phyloP scores from a whole-genome alignment of 2,113 vertebrate genomes.

The Cyphomyrus plagiostoma region DNA sequence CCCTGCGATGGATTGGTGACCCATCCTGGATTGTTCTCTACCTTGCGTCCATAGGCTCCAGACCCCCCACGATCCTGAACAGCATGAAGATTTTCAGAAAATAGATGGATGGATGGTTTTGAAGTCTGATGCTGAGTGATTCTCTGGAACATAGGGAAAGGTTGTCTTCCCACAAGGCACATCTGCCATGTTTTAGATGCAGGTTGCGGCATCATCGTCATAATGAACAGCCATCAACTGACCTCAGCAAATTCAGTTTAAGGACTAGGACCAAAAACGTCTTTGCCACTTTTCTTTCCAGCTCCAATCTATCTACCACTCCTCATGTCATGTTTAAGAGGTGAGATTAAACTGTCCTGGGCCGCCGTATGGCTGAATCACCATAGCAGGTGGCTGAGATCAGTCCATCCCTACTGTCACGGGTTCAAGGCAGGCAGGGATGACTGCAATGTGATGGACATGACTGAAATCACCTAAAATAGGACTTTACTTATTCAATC shows the following conservation, averaged over 20 bases:
- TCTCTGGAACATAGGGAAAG: not conserved
- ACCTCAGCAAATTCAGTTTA: constrained; percentile 11
- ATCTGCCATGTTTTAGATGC: not conserved
- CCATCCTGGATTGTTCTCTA: too few species aligned
- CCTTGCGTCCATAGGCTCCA: too few species aligned
- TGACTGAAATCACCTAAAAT: not conserved
- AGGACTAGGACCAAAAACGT: not conserved
- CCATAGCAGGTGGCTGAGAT: not conserved
- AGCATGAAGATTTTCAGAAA: not conserved
- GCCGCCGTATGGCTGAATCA: not conserved
- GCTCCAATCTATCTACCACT: not conserved
- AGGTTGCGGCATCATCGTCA: not conserved
- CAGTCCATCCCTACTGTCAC: not conserved
- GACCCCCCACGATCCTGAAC: too few species aligned
- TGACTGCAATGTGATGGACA: not conserved
- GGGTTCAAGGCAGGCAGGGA: not conserved
- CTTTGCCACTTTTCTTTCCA: not conserved
- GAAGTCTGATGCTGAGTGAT: not conserved
- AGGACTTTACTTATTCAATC: not conserved
- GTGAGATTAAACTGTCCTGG: not conserved
- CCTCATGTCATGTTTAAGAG: constrained; percentile 9
- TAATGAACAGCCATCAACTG: not conserved
- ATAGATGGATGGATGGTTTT: not conserved
- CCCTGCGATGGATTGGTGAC: too few species aligned
- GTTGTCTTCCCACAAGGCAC: not conserved